phyloP scores from a whole-genome alignment of 30 jellyfish, hydroid and myxozoan genomes.

The Sanderia malayensis region DNA sequence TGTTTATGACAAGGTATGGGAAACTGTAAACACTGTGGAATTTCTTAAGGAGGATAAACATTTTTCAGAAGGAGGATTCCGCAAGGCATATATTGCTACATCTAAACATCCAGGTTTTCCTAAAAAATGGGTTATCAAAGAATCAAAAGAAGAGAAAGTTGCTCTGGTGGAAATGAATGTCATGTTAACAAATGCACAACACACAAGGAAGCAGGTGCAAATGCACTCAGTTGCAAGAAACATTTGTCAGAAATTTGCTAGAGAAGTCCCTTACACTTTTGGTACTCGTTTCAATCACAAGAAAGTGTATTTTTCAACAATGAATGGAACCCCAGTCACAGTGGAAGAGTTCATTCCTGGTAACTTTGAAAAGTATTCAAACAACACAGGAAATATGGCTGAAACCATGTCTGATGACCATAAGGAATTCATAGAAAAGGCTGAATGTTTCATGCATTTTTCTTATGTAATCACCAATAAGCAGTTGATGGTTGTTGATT shows the following conservation, averaged over 20 bases:
- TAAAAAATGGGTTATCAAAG: constrained; percentile 22
- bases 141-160: constrained; percentile 18
- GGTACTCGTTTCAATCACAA: constrained; percentile 4
- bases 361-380: constrained; percentile 17
- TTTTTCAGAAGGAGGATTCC: constrained; percentile 30
- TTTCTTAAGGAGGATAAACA: too few relatives aligned
- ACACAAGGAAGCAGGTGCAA: too few relatives aligned
- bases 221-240: constrained; percentile 33
- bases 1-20: too few relatives aligned
- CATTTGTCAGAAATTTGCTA: background rate
- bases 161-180: background rate
- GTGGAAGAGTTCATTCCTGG: constrained; percentile 37
- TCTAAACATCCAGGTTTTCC: constrained; percentile 33
- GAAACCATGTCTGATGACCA: constrained; percentile 8
- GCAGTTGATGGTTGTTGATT: too few relatives aligned
- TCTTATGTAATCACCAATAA: too few relatives aligned
- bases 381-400: constrained; percentile 11
- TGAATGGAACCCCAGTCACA: constrained; percentile 33
- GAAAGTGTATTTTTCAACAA: constrained; percentile 14
- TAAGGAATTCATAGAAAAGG: constrained; percentile 14
- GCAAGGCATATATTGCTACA: constrained; percentile 14
- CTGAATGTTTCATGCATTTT: constrained; percentile 35
- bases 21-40: too few relatives aligned
- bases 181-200: constrained; percentile 18
- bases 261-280: background rate